Evolutionary conservation across 1,140 invertebrate genomes (phyloP).

Genomic region (Uloborus diversus): DNA sequence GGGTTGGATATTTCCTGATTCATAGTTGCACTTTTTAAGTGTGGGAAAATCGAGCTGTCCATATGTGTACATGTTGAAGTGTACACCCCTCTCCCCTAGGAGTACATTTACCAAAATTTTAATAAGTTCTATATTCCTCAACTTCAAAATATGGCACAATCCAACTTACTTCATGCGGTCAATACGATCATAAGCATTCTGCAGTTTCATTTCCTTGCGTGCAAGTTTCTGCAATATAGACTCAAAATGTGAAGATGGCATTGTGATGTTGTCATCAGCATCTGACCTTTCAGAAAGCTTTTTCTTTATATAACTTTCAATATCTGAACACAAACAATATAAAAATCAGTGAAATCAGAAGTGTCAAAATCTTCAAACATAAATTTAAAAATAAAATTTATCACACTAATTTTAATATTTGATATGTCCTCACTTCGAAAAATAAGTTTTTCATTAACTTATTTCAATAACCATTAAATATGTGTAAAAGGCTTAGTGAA

Average conservation of each 20-base stretch:
- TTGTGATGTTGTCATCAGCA: constrained; percentile 5
- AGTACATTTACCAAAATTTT: no score
- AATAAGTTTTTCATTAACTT: no score
- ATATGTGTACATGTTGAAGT: no score
- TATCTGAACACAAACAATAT: constrained; percentile 23
- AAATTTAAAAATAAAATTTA: constrained; percentile 43
- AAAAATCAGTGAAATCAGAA: background rate
- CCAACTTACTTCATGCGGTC: constrained; percentile 39
- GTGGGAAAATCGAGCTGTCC: no score
- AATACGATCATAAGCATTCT: constrained; percentile 38
- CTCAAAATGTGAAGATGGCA: constrained; percentile 17
- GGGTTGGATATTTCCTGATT: no score
- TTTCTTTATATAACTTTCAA: constrained; percentile 34
- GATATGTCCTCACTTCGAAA: no score
- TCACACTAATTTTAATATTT: no score
- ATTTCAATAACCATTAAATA: no score
- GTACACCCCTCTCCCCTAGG: no score
- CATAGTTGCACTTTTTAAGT: no score
- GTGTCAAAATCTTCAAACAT: background rate
- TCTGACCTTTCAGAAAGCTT: constrained; percentile 23
- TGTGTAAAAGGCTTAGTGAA: no score
- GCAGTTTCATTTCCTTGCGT: constrained; percentile 15
- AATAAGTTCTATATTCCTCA: background rate
- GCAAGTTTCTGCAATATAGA: constrained; percentile 13
- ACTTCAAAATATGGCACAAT: background rate